phyloP scores from a whole-genome alignment of 1,140 invertebrate genomes.

The Andrena cerasifolii region DNA sequence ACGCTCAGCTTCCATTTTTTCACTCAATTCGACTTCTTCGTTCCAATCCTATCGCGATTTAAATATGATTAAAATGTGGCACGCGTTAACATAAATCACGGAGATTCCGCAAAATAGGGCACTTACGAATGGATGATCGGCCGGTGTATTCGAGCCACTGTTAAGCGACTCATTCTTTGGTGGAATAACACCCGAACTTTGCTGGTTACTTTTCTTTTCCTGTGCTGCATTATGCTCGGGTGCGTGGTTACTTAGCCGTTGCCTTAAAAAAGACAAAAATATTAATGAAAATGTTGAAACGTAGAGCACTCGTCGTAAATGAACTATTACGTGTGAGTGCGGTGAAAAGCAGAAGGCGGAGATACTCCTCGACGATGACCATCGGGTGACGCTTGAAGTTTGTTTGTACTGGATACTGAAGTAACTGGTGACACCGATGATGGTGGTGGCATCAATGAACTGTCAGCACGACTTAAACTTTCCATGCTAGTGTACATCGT shows the following conservation, averaged over 20 bases:
- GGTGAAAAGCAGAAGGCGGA: constrained; percentile 57
- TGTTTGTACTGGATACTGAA: constrained; percentile 67
- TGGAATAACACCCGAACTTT: constrained; percentile 63
- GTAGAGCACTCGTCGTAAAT: constrained; percentile 15
- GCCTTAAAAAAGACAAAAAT: constrained; percentile 51
- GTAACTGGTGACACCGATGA: constrained; percentile 66
- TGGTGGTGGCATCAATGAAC: constrained; percentile 73
- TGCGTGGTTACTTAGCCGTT: constrained; percentile 63
- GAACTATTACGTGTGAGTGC: constrained; percentile 62
- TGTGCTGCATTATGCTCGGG: constrained; percentile 58
- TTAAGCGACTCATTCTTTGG: constrained; percentile 71
- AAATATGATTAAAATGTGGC: not conserved
- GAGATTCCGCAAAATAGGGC: not conserved
- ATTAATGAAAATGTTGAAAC: not conserved
- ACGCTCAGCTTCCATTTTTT: constrained; percentile 80
- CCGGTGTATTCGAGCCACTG: constrained; percentile 65
- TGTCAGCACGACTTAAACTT: constrained; percentile 78
- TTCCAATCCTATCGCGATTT: constrained; percentile 81
- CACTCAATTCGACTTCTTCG: constrained; percentile 83
- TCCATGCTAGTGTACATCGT: constrained; percentile 82
- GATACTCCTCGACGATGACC: constrained; percentile 57
- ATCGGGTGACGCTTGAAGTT: constrained; percentile 64
- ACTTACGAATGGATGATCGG: constrained; percentile 73
- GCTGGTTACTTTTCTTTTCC: constrained; percentile 67
- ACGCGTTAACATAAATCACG: not conserved